A percentile compares a stretch with the other conserved stretches of the same genome.
Evolutionary conservation across 2,888 invertebrate genomes (phyloP).

Genomic region (Nymphalis c-album): DNA sequence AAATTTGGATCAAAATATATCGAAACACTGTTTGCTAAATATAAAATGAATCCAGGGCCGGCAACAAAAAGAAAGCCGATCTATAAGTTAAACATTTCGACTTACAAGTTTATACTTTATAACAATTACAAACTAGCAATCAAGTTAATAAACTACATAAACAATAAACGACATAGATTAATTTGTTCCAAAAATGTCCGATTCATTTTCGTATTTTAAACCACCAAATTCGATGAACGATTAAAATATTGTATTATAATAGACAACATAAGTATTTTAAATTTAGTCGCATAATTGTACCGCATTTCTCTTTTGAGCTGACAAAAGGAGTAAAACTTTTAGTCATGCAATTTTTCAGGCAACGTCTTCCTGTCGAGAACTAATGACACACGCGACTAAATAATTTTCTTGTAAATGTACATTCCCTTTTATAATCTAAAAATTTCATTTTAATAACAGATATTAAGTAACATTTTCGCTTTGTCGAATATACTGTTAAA

Average conservation of each 20-base stretch:
- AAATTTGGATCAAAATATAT: background rate
- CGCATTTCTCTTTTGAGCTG: constrained; percentile 36
- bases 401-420: constrained; percentile 15
- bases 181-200: background rate
- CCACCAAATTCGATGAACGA: background rate
- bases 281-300: constrained; percentile 37
- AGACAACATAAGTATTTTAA: constrained; percentile 30
- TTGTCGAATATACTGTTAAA: background rate
- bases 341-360: constrained; percentile 39
- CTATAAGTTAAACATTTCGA: too few relatives aligned
- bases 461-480: background rate
- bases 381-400: constrained; percentile 34
- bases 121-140: background rate
- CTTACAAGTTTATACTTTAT: too few relatives aligned
- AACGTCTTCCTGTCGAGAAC: constrained; percentile 37
- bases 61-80: background rate
- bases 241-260: constrained; percentile 18
- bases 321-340: constrained; percentile 37
- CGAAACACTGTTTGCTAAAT: background rate
- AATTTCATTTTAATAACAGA: constrained; percentile 5
- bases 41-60: background rate
- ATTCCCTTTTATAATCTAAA: constrained; percentile 4
- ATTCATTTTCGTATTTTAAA: background rate
- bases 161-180: background rate
- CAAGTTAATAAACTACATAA: background rate